phyloP scores from a whole-genome alignment of 1,140 invertebrate species.

The Paraescarpia echinospica region DNA sequence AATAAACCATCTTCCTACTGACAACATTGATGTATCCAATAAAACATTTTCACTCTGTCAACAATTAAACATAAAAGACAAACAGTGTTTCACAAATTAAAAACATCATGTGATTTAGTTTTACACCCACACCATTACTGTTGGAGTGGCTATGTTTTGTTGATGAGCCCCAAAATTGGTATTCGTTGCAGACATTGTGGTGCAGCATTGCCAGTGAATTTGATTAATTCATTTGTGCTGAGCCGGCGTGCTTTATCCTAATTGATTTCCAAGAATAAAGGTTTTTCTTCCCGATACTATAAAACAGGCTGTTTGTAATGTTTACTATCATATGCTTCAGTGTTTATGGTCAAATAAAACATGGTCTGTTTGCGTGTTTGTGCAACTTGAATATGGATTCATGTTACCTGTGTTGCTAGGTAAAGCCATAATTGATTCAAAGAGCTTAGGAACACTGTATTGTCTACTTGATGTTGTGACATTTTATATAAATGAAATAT shows the following conservation, averaged over 20 bases:
- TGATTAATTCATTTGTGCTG: neutral
- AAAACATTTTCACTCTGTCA: too few relatives aligned
- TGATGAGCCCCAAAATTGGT: neutral
- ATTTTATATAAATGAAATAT: neutral
- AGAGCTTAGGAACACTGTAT: neutral
- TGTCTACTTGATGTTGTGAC: neutral
- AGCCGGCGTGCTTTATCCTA: neutral
- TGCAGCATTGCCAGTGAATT: neutral
- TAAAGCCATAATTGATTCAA: neutral
- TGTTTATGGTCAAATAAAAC: neutral
- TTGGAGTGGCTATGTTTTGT: neutral
- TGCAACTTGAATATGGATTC: neutral
- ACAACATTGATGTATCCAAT: too few relatives aligned
- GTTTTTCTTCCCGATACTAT: neutral
- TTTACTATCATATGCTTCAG: neutral
- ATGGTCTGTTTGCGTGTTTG: neutral
- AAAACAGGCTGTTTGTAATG: neutral
- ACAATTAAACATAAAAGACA: neutral
- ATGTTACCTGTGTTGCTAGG: neutral
- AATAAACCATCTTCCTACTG: too few relatives aligned
- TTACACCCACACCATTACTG: neutral
- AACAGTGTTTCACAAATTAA: neutral
- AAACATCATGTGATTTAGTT: neutral
- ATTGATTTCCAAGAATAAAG: neutral
- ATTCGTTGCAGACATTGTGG: neutral